Evolutionary conservation across 2,888 invertebrate species (phyloP).

Genomic region (Leptopilina drosophilae): DNA sequence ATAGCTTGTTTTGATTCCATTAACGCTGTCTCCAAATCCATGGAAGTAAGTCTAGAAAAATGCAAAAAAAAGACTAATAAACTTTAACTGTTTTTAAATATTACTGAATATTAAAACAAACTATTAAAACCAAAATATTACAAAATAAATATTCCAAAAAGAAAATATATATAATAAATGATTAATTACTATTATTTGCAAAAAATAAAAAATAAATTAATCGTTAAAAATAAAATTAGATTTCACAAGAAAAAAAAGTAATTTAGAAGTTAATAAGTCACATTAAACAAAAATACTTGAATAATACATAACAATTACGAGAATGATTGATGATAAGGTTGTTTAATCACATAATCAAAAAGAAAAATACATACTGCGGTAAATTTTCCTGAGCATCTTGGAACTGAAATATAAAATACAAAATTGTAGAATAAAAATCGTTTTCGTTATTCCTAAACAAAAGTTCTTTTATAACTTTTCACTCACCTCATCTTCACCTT

Average conservation of each 20-base stretch:
- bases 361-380: slow-evolving; percentile 74
- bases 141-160: too few species aligned
- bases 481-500: slow-evolving; percentile 73
- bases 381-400: slow-evolving; percentile 78
- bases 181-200: too few species aligned
- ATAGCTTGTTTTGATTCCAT: slow-evolving; percentile 88
- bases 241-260: neutral
- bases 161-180: too few species aligned
- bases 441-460: slow-evolving; percentile 30
- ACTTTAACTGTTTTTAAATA: neutral
- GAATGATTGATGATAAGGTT: slow-evolving; percentile 20
- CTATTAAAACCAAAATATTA: too few species aligned
- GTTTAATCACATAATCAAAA: neutral
- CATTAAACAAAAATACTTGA: neutral
- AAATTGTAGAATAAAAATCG: slow-evolving; percentile 6
- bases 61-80: slow-evolving; percentile 1
- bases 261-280: slow-evolving; percentile 24
- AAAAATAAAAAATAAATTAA: too few species aligned
- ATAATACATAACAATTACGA: too few species aligned
- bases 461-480: slow-evolving; percentile 25
- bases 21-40: slow-evolving; percentile 85
- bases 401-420: slow-evolving; percentile 74
- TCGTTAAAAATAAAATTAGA: too few species aligned
- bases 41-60: slow-evolving; percentile 73
- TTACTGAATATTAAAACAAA: neutral